These are phyloP conservation scores for Bombus affinis DNA, from an alignment of 1,140 invertebrate species.

Conservation along the genomic window DNA sequence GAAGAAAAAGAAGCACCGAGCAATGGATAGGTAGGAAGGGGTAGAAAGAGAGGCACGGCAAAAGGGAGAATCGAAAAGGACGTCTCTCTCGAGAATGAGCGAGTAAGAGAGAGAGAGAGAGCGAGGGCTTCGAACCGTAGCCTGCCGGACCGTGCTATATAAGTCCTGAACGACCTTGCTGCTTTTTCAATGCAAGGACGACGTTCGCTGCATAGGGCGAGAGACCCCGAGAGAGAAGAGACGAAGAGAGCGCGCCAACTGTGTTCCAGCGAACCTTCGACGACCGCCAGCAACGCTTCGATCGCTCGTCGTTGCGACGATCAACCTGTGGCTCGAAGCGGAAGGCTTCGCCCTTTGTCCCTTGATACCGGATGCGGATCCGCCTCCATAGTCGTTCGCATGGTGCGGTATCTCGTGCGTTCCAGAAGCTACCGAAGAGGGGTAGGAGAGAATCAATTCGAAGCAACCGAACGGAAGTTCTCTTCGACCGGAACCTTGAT, in stretches of 20 bases:
- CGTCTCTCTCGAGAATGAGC: too few relatives aligned
- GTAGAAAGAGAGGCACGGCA: background rate
- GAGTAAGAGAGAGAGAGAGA: too few relatives aligned
- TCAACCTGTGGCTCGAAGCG: background rate
- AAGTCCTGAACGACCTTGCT: slow-evolving; percentile 74
- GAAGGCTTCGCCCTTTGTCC: slow-evolving; percentile 1
- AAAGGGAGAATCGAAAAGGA: background rate
- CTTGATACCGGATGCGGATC: slow-evolving; percentile 16
- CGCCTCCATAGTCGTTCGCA: background rate
- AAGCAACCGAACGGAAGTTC: background rate
- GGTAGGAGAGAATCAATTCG: background rate
- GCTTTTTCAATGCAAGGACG: slow-evolving; percentile 77
- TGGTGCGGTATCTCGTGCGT: background rate
- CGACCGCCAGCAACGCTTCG: background rate
- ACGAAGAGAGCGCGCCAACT: background rate
- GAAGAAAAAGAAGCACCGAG: background rate
- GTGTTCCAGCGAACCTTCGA: background rate
- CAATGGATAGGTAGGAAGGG: background rate
- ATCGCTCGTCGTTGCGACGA: slow-evolving; percentile 1
- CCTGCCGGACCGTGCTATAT: slow-evolving; percentile 62
- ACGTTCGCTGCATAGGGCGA: slow-evolving; percentile 49
- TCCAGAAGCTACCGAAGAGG: accelerated
- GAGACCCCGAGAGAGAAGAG: background rate
- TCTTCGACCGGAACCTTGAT: background rate
- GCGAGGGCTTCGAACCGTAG: slow-evolving; percentile 56